phyloP scores from a whole-genome alignment of 2,797 vertebrate species.

The Helostoma temminkii region DNA sequence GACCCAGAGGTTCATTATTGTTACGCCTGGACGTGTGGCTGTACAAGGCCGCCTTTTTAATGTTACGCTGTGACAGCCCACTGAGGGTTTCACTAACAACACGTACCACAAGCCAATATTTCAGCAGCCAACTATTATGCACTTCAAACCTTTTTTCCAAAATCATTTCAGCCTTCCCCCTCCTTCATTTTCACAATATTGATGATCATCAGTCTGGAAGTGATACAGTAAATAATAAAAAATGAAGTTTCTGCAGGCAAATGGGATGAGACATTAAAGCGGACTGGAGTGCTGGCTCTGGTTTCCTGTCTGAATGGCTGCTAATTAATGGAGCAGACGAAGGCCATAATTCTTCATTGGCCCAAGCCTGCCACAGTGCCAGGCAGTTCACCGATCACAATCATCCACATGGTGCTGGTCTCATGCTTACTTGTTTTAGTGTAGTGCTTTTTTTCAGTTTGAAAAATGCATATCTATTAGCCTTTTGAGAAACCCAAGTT shows the following conservation, averaged over 20 bases:
- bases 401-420: slow-evolving; percentile 51
- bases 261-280: slow-evolving; percentile 82
- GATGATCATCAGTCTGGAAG: slow-evolving; percentile 74
- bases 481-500: slow-evolving; percentile 48
- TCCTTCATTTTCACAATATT: slow-evolving; percentile 60
- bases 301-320: slow-evolving; percentile 82
- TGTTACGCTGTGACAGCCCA: slow-evolving; percentile 69
- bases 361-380: slow-evolving; percentile 63
- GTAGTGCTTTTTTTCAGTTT: slow-evolving; percentile 42
- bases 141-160: slow-evolving; percentile 51
- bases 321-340: slow-evolving; percentile 84
- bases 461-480: slow-evolving; percentile 43
- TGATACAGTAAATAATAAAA: slow-evolving; percentile 80
- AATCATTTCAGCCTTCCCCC: slow-evolving; percentile 17
- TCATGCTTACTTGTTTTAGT: slow-evolving; percentile 46
- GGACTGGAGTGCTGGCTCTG: slow-evolving; percentile 75
- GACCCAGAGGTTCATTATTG: slow-evolving; percentile 78
- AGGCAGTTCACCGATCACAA: slow-evolving; percentile 59
- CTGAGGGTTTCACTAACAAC: slow-evolving; percentile 56
- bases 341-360: slow-evolving; percentile 70
- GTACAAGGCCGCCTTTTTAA: slow-evolving; percentile 70
- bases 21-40: slow-evolving; percentile 79
- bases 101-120: slow-evolving; percentile 41
- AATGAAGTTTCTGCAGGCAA: slow-evolving; percentile 77
- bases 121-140: slow-evolving; percentile 60